Evolutionary conservation across 2,888 invertebrate species (phyloP).

Genomic region (Tenthredo distinguenda): DNA sequence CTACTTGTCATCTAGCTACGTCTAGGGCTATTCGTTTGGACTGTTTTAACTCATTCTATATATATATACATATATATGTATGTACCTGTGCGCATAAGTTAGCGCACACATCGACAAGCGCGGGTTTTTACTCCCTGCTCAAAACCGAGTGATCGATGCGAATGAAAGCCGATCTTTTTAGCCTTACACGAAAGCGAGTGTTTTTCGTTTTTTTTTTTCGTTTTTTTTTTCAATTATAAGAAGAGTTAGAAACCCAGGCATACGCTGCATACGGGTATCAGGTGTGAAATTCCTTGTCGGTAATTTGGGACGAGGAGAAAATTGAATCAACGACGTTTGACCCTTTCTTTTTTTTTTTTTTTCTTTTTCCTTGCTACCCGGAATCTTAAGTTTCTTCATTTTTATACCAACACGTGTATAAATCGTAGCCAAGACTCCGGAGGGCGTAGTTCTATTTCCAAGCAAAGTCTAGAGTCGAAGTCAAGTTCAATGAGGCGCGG

Average conservation of each 20-base stretch:
- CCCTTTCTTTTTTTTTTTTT: neutral
- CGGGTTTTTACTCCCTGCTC: neutral
- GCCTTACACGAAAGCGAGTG: neutral
- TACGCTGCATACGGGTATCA: neutral
- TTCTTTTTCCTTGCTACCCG: neutral
- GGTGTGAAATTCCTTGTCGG: neutral
- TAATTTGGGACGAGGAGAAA: neutral
- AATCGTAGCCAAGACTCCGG: neutral
- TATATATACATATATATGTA: neutral
- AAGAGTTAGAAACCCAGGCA: neutral
- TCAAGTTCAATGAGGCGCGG: constrained; percentile 69
- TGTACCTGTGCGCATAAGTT: neutral
- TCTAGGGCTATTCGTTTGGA: neutral
- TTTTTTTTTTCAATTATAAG: too few relatives aligned
- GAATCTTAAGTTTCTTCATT: too few relatives aligned
- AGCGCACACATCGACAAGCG: neutral
- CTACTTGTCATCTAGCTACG: neutral
- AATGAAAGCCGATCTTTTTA: constrained; percentile 20
- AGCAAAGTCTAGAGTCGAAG: constrained; percentile 9
- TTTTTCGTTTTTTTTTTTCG: neutral
- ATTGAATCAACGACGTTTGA: neutral
- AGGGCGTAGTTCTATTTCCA: constrained; percentile 35
- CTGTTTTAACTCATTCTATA: neutral
- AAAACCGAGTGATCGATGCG: neutral
- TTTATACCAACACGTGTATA: neutral